These are phyloP conservation scores for Perithous albicinctus DNA, from an alignment of 2,888 invertebrate genomes.

Conservation along the genomic window DNA sequence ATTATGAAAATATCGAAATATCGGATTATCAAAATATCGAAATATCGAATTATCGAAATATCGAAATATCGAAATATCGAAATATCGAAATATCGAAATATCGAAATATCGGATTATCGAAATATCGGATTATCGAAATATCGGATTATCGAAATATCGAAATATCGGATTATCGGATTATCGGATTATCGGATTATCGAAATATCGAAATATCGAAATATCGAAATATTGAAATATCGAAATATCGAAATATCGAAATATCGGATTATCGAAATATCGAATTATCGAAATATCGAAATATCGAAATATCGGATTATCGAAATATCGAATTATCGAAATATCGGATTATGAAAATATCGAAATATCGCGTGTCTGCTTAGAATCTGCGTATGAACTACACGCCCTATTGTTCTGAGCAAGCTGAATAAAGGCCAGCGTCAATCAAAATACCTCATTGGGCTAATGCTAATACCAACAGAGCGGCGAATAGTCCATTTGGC, in stretches of 20 bases:
- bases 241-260: background rate
- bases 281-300: background rate
- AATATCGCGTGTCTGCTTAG: background rate
- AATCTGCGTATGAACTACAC: background rate
- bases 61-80: background rate
- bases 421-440: background rate
- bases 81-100: background rate
- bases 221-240: background rate
- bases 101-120: background rate
- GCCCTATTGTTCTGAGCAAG: background rate
- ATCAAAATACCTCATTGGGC: conserved; percentile 3
- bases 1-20: background rate
- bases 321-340: too few species aligned
- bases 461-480: conserved; percentile 33
- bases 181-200: background rate
- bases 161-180: background rate
- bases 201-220: background rate
- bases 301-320: background rate
- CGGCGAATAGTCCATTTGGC: conserved; percentile 34
- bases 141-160: background rate
- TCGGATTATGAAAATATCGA: too few species aligned
- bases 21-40: background rate
- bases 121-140: background rate
- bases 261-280: background rate
- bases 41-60: background rate